phyloP scores from a whole-genome alignment of 2,888 invertebrate species.

The Microplitis manilae region DNA sequence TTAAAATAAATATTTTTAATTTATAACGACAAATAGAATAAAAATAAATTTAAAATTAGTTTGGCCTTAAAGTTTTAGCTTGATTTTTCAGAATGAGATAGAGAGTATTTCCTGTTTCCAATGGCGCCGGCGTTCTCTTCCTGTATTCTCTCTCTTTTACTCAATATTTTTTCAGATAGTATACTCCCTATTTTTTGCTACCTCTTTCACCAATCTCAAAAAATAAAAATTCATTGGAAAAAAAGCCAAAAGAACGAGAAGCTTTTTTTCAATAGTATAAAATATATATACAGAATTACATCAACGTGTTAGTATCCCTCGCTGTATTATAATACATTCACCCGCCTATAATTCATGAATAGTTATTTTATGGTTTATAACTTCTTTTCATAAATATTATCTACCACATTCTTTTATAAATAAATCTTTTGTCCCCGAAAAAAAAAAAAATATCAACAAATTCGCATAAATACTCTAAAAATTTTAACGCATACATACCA shows the following conservation, averaged over 20 bases:
- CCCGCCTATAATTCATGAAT: conserved; percentile 39
- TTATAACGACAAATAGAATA: not conserved
- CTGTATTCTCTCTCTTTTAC: conserved; percentile 27
- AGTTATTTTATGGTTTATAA: conserved; percentile 20
- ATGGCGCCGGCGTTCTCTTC: conserved; percentile 46
- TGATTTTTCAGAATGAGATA: conserved; percentile 41
- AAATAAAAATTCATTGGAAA: conserved; percentile 30
- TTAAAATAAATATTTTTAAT: conserved; percentile 18
- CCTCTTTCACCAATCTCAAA: conserved; percentile 8
- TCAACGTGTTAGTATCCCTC: conserved; percentile 27
- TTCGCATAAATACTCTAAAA: not conserved
- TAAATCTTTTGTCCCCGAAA: not conserved
- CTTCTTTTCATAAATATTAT: conserved; percentile 26
- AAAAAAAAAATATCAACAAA: not conserved
- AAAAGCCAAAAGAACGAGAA: conserved; percentile 27
- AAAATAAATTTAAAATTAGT: conserved; percentile 27
- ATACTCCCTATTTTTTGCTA: not conserved
- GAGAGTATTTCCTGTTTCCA: conserved; percentile 51
- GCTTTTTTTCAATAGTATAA: conserved; percentile 16
- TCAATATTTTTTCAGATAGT: conserved; percentile 39
- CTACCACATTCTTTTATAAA: not conserved
- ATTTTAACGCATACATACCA: not conserved
- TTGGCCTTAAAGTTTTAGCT: conserved; percentile 37
- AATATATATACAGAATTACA: conserved; percentile 20
- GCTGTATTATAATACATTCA: conserved; percentile 40